Evolutionary conservation across 30 jellyfish, hydroid and myxozoan species (phyloP).

Genomic region (Aurelia aurita complex sp. Pacific): DNA sequence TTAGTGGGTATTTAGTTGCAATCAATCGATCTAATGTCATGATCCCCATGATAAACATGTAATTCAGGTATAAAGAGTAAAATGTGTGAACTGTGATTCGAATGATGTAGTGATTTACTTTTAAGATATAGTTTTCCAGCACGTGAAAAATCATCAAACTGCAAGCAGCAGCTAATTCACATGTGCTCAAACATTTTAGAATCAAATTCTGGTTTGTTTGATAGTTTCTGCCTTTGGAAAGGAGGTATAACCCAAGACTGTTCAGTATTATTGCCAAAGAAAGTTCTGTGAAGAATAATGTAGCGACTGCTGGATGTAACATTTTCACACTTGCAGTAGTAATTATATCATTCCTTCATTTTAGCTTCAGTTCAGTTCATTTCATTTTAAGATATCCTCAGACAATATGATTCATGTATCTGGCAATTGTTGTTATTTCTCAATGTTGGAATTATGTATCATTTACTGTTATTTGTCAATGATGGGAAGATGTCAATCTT

Average conservation of each 20-base stretch:
- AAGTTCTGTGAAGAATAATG: background rate
- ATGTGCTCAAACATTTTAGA: background rate
- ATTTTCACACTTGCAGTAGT: too few relatives aligned
- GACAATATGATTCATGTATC: too few relatives aligned
- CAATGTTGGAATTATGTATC: too few relatives aligned
- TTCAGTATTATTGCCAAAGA: background rate
- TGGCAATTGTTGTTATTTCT: too few relatives aligned
- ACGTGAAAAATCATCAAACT: background rate
- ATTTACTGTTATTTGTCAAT: too few relatives aligned
- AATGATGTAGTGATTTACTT: background rate
- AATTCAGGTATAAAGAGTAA: background rate
- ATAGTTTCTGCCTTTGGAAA: background rate
- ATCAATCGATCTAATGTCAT: background rate
- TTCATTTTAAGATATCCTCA: too few relatives aligned
- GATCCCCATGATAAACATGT: background rate
- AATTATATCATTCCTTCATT: too few relatives aligned
- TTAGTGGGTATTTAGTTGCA: background rate
- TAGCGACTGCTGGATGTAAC: background rate
- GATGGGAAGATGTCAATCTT: too few relatives aligned
- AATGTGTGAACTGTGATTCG: background rate
- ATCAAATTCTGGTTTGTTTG: constrained; percentile 1
- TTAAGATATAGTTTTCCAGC: background rate
- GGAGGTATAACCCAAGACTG: background rate
- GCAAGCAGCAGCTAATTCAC: background rate
- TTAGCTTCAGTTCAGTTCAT: too few relatives aligned